A percentile compares a stretch with the other conserved stretches of the same genome.
phyloP scores from a whole-genome alignment of 1,140 invertebrate species.

The Drosophila orosa region DNA sequence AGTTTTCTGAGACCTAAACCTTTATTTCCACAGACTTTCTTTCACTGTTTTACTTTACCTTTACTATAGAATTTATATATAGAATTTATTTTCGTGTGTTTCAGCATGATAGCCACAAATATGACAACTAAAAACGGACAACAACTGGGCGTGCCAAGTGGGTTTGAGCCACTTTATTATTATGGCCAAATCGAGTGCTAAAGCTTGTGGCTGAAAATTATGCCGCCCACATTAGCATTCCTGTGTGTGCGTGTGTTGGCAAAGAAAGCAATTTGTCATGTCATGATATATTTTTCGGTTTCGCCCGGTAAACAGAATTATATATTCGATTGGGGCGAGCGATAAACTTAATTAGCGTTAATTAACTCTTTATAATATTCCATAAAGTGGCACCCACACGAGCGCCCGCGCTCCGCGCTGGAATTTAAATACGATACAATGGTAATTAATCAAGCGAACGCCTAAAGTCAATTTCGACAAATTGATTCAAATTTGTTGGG shows the following conservation, averaged over 20 bases:
- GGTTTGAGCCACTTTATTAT: constrained; percentile 59
- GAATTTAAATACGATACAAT: constrained; percentile 77
- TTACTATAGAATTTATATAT: background rate
- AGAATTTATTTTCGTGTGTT: constrained; percentile 30
- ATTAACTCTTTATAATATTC: constrained; percentile 38
- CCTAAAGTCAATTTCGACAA: constrained; percentile 82
- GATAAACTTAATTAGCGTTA: constrained; percentile 46
- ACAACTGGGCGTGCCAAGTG: constrained; percentile 65
- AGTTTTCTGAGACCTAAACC: too few relatives aligned
- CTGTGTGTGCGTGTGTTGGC: constrained; percentile 4
- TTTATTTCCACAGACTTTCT: background rate
- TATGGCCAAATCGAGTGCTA: constrained; percentile 64
- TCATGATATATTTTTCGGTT: constrained; percentile 35
- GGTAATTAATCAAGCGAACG: constrained; percentile 75
- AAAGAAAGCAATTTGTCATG: constrained; percentile 34
- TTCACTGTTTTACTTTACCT: background rate
- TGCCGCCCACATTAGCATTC: constrained; percentile 21
- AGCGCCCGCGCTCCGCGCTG: background rate
- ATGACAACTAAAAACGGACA: constrained; percentile 55
- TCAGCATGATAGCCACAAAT: constrained; percentile 67
- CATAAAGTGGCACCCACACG: constrained; percentile 16
- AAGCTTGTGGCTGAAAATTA: constrained; percentile 55
- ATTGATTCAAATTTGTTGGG: constrained; percentile 81
- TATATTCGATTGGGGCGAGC: constrained; percentile 7
- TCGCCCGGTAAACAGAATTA: constrained; percentile 6